Evolutionary conservation across 2,113 vertebrate genomes (phyloP).

Genomic region (Proterorhinus semilunaris): DNA sequence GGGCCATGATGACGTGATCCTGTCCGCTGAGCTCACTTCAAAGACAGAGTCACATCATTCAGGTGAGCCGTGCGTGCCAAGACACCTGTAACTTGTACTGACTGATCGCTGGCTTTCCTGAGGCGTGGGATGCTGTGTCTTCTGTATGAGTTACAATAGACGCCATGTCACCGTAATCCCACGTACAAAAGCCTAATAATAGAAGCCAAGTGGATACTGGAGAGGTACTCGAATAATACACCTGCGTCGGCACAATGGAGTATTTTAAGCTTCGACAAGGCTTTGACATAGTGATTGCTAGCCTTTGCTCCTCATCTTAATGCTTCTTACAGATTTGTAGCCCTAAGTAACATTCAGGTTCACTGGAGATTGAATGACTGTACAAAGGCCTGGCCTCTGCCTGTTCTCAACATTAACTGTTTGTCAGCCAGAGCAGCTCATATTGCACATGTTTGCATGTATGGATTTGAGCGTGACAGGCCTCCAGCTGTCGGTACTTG

Average conservation of each 20-base stretch:
- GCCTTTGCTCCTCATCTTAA: slow-evolving; percentile 48
- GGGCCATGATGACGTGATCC: background rate
- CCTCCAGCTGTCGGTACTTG: slow-evolving; percentile 49
- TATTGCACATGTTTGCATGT: slow-evolving; percentile 8
- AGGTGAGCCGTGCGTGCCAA: slow-evolving; percentile 31
- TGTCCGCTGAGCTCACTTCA: slow-evolving; percentile 7
- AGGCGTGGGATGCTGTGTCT: slow-evolving; percentile 52
- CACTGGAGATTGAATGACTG: slow-evolving; percentile 32
- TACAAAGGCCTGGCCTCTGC: slow-evolving; percentile 10
- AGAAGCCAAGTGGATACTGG: slow-evolving; percentile 66
- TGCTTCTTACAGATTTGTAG: slow-evolving; percentile 42
- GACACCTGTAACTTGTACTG: slow-evolving; percentile 35
- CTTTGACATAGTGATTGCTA: slow-evolving; percentile 57
- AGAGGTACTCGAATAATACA: slow-evolving; percentile 55
- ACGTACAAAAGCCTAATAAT: slow-evolving; percentile 68
- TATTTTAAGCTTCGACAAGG: slow-evolving; percentile 55
- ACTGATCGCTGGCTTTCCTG: slow-evolving; percentile 38
- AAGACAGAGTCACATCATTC: slow-evolving; percentile 24
- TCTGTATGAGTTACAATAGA: slow-evolving; percentile 54
- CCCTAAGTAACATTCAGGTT: slow-evolving; percentile 38
- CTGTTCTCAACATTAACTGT: slow-evolving; percentile 16
- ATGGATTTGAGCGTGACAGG: slow-evolving; percentile 40
- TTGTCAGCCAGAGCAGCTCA: slow-evolving; percentile 14
- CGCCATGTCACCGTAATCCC: slow-evolving; percentile 64
- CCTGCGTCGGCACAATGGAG: slow-evolving; percentile 41